Conservation (phyloP, 35 echinoderm and acorn worm genomes). For the Heliocidaris tuberculata region DNA sequence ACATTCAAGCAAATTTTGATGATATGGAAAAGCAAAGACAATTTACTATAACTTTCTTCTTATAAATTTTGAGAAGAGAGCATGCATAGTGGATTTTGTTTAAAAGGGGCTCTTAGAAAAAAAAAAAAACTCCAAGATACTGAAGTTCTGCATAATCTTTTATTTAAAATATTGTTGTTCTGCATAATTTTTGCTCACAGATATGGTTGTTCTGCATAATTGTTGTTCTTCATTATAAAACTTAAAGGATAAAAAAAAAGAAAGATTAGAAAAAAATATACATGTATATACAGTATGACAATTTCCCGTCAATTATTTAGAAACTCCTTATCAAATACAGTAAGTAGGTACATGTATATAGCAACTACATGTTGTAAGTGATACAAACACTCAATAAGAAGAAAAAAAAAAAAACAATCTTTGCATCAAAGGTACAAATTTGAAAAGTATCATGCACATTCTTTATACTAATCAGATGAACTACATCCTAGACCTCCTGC, state of each 20-base stretch:
- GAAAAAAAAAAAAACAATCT: background rate
- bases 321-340: background rate
- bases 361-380: too few relatives aligned
- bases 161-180: background rate
- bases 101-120: background rate
- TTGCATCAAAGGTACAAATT: background rate
- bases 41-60: too few relatives aligned
- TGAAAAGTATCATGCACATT: background rate
- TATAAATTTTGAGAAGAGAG: background rate
- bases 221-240: too few relatives aligned
- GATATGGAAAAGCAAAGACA: too few relatives aligned
- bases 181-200: background rate
- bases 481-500: too few relatives aligned
- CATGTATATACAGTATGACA: too few relatives aligned
- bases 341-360: too few relatives aligned
- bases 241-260: too few relatives aligned
- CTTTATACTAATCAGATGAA: background rate
- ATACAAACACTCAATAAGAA: too few relatives aligned
- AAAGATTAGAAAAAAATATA: too few relatives aligned
- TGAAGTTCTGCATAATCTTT: background rate
- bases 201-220: too few relatives aligned
- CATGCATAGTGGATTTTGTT: background rate
- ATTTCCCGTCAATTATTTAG: background rate
- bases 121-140: background rate
- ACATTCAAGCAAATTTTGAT: too few relatives aligned